Evolutionary conservation across 2,113 vertebrate genomes (phyloP).

Genomic region (Protobothrops flavoviridis): DNA sequence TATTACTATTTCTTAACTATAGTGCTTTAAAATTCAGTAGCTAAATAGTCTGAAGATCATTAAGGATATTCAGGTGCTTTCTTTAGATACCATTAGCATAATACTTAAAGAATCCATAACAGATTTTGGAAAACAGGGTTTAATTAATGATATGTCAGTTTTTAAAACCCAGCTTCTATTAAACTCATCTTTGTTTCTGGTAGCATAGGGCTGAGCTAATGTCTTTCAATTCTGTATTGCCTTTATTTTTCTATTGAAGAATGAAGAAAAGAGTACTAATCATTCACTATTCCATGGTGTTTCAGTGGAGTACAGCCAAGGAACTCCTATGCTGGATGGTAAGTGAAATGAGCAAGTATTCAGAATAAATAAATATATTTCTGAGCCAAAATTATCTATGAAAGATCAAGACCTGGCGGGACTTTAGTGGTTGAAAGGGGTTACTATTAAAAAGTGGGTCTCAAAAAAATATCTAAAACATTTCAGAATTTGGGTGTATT

Average conservation of each 20-base stretch:
- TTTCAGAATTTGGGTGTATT: not conserved
- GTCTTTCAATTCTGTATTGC: constrained; percentile 35
- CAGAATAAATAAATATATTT: not conserved
- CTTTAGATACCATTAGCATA: not conserved
- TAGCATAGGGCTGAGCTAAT: not conserved
- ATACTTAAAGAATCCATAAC: not conserved
- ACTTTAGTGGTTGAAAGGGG: not conserved
- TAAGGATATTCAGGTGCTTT: not conserved
- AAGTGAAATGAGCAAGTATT: constrained; percentile 37
- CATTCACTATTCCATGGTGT: constrained; percentile 19
- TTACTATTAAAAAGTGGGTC: not conserved
- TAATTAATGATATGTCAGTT: not conserved
- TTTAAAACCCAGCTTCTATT: not conserved
- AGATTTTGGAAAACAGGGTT: not conserved
- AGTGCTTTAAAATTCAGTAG: not conserved
- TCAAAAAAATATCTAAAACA: not conserved
- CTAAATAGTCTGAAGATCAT: not conserved
- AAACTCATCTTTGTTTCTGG: constrained; percentile 7
- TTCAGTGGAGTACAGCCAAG: constrained; percentile 36
- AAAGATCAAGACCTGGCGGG: not conserved
- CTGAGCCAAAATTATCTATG: not conserved
- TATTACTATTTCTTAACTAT: not conserved
- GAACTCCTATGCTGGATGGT: constrained; percentile 47
- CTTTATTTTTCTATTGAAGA: constrained; percentile 56
- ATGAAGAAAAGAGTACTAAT: constrained; percentile 54